Percentiles rank a stretch among this genome's conserved stretches.
Evolutionary conservation across 2,113 vertebrate genomes (phyloP).

Genomic region (Todiramphus saurophagus): DNA sequence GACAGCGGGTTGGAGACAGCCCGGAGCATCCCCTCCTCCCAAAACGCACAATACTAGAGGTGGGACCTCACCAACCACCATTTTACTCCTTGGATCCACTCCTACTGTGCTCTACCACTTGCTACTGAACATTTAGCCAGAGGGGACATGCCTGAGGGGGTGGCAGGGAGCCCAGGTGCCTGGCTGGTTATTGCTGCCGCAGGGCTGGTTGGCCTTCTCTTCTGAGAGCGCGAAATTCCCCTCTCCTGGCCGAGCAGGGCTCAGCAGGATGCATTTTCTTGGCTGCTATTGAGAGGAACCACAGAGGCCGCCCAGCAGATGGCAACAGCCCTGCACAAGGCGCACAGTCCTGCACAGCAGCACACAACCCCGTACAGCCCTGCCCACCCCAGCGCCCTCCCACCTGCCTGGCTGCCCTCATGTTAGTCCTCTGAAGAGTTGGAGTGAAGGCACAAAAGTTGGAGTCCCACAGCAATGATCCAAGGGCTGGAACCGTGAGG

Average conservation of each 20-base stretch:
- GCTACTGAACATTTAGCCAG: background rate
- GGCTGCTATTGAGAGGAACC: background rate
- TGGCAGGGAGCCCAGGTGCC: background rate
- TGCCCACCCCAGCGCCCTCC: background rate
- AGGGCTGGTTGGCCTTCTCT: background rate
- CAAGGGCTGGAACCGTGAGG: background rate
- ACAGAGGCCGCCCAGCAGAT: conserved; percentile 25
- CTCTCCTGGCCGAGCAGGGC: fast-evolving
- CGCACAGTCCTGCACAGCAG: background rate
- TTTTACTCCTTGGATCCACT: background rate
- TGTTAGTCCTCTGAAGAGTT: too few relatives aligned
- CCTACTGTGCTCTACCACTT: fast-evolving
- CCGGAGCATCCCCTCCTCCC: background rate
- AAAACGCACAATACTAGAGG: background rate
- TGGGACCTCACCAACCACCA: background rate
- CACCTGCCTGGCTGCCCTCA: fast-evolving
- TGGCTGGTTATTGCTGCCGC: background rate
- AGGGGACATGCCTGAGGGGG: fast-evolving
- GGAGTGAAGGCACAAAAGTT: too few relatives aligned
- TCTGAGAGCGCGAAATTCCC: background rate
- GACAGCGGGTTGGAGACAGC: background rate
- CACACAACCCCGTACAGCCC: background rate
- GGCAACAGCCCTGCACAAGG: conserved; percentile 33
- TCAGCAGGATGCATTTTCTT: fast-evolving
- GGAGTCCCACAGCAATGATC: background rate